Percentiles rank a stretch among this genome's conserved stretches.
Conservation (phyloP, 2,113 vertebrate genomes). For the Gnathonemus echidnorhynchus region DNA sequence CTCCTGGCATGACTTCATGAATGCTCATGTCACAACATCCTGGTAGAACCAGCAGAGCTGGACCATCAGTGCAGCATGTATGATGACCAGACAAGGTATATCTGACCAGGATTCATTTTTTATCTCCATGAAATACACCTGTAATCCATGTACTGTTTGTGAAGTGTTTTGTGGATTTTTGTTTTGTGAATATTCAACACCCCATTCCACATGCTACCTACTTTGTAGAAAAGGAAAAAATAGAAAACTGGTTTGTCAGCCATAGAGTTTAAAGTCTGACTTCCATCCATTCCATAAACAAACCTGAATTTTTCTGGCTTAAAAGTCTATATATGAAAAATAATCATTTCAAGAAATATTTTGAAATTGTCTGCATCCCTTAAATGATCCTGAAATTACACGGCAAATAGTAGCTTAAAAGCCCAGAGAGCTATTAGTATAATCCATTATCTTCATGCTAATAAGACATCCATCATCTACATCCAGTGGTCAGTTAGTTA, state of each 20-base stretch:
- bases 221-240: not conserved
- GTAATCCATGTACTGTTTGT: not conserved
- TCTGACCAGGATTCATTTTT: not conserved
- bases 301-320: not conserved
- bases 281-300: not conserved
- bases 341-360: too few species aligned
- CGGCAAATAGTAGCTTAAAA: not conserved
- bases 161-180: not conserved
- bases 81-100: not conserved
- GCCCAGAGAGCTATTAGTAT: not conserved
- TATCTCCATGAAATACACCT: not conserved
- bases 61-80: not conserved
- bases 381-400: not conserved
- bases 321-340: too few species aligned
- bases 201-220: not conserved
- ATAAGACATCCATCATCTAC: not conserved
- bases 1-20: not conserved
- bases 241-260: not conserved
- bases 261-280: not conserved
- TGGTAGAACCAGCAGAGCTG: not conserved
- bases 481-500: not conserved
- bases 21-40: not conserved
- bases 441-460: not conserved
- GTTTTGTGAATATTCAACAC: not conserved
- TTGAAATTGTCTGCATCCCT: not conserved